These are phyloP conservation scores for Phengaris alcon DNA, from an alignment of 2,888 invertebrate species.

Conservation along the genomic window DNA sequence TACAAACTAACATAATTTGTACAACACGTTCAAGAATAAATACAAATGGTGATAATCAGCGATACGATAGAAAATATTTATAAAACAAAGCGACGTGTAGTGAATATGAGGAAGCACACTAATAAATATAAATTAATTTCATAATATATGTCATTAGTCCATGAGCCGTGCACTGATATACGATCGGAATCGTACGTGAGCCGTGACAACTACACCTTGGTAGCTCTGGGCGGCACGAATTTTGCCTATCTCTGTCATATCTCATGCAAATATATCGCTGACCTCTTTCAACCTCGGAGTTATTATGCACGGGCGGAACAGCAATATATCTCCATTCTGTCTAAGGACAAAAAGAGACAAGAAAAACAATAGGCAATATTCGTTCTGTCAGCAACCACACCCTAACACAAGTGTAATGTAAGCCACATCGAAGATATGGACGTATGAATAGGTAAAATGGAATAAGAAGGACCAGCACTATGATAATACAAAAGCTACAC, in stretches of 20 bases:
- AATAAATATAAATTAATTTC: slow-evolving; percentile 36
- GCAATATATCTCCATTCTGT: neutral
- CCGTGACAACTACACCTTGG: slow-evolving; percentile 34
- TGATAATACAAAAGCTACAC: slow-evolving; percentile 49
- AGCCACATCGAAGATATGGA: slow-evolving; percentile 32
- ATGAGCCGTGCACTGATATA: slow-evolving; percentile 57
- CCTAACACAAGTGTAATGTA: slow-evolving; percentile 36
- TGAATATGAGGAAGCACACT: slow-evolving; percentile 52
- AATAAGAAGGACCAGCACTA: slow-evolving; percentile 56
- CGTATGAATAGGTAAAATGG: slow-evolving; percentile 58
- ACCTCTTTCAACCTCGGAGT: neutral
- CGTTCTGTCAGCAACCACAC: slow-evolving; percentile 10
- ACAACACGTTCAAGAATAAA: slow-evolving; percentile 34
- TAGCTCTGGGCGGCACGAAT: neutral
- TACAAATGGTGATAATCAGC: slow-evolving; percentile 40
- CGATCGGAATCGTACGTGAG: slow-evolving; percentile 42
- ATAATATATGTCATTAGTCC: slow-evolving; percentile 42
- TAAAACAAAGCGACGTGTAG: slow-evolving; percentile 44
- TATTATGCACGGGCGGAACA: neutral
- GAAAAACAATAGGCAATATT: neutral
- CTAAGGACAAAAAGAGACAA: neutral
- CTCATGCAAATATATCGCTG: slow-evolving; percentile 25
- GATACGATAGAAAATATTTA: slow-evolving; percentile 42
- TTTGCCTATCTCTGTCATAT: slow-evolving; percentile 5
- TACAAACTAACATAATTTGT: slow-evolving; percentile 35